Evolutionary conservation across 2,888 invertebrate species (phyloP).

Genomic region (Neocrepidodera transversa): DNA sequence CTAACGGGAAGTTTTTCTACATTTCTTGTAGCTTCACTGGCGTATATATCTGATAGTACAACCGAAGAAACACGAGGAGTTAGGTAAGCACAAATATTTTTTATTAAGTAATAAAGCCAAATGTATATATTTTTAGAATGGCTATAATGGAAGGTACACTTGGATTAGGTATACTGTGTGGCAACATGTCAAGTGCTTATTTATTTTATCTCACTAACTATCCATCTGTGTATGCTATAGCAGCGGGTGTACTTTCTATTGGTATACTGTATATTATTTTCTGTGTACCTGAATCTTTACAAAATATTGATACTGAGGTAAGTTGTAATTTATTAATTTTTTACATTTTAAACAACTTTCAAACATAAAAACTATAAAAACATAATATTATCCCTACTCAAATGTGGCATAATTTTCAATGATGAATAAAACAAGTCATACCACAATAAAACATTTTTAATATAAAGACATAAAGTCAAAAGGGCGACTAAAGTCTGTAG

Average conservation of each 20-base stretch:
- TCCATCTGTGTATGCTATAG: constrained; percentile 33
- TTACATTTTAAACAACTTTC: not conserved
- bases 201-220: constrained; percentile 43
- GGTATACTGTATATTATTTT: constrained; percentile 35
- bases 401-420: no score
- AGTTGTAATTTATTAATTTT: not conserved
- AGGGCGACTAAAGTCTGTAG: no score
- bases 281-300: constrained; percentile 43
- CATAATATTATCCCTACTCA: no score
- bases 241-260: constrained; percentile 24
- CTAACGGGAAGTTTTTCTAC: constrained; percentile 70
- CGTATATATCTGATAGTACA: constrained; percentile 70
- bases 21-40: constrained; percentile 64
- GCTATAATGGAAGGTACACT: constrained; percentile 42
- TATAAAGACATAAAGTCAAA: no score
- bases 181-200: constrained; percentile 39
- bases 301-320: constrained; percentile 18
- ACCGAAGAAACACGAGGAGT: constrained; percentile 67
- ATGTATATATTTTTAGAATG: constrained; percentile 44
- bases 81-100: constrained; percentile 55
- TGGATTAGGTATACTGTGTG: constrained; percentile 35
- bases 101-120: no score
- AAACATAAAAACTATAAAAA: no score
- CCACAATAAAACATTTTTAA: no score
- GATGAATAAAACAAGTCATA: no score